Conservation (phyloP, 2,797 vertebrate genomes). For the Coendou prehensilis region DNA sequence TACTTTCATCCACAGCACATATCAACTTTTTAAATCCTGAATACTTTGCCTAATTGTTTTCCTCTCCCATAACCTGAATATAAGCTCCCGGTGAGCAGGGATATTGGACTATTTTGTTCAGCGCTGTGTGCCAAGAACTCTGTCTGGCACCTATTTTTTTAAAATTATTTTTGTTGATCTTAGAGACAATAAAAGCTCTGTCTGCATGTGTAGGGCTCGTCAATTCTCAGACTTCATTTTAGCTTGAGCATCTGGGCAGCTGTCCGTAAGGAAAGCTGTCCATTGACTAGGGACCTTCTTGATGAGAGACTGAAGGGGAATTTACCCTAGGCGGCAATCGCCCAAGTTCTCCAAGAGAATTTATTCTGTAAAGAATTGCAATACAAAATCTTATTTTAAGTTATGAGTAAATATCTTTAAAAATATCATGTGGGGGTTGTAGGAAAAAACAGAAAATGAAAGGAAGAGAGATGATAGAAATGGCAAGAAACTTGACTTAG, state of each 20-base stretch:
- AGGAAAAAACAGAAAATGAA: neutral
- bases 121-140: neutral
- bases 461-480: conserved; percentile 9
- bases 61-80: neutral
- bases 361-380: neutral
- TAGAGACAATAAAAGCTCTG: neutral
- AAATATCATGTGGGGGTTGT: neutral
- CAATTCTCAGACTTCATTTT: neutral
- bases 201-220: neutral
- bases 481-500: neutral
- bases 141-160: neutral
- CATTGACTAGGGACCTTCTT: too few relatives aligned
- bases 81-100: neutral
- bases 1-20: neutral
- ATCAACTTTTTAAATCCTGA: neutral
- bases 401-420: conserved; percentile 15
- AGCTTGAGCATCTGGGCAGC: neutral
- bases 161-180: neutral
- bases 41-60: neutral
- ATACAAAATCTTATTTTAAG: neutral
- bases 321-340: neutral
- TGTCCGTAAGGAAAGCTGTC: neutral
- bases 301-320: neutral
- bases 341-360: neutral
- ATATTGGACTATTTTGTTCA: neutral